These are phyloP conservation scores for Polia nebulosa DNA, from an alignment of 2,888 invertebrate genomes.

Conservation along the genomic window DNA sequence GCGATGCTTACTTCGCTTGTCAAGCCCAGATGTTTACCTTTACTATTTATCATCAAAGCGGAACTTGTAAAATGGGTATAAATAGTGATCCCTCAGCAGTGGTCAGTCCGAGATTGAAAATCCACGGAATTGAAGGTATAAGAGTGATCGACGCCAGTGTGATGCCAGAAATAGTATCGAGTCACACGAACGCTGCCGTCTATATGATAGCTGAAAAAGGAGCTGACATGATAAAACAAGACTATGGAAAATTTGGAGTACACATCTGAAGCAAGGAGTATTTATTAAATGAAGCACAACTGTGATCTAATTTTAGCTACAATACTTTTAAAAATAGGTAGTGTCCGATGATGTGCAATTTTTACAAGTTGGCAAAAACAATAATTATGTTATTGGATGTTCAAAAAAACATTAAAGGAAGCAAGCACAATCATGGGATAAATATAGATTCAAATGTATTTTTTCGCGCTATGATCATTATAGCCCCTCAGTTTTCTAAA, in stretches of 20 bases:
- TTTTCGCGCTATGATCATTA: slow-evolving; percentile 8
- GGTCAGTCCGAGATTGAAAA: slow-evolving; percentile 92
- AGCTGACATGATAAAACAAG: slow-evolving; percentile 93
- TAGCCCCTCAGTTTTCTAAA: not conserved
- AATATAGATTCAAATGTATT: slow-evolving; percentile 2
- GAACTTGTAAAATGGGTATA: slow-evolving; percentile 93
- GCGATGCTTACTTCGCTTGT: slow-evolving; percentile 94
- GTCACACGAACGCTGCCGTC: slow-evolving; percentile 94
- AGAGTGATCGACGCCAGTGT: slow-evolving; percentile 95
- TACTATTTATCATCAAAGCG: slow-evolving; percentile 93
- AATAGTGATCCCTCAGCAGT: slow-evolving; percentile 91
- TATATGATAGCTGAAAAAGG: slow-evolving; percentile 96
- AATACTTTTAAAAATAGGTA: slow-evolving; percentile 3
- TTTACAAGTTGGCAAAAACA: not conserved
- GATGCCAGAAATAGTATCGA: slow-evolving; percentile 94
- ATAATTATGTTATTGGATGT: not conserved
- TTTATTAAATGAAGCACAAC: slow-evolving; percentile 37
- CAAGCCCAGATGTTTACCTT: slow-evolving; percentile 92
- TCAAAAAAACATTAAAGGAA: not conserved
- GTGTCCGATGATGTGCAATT: not conserved
- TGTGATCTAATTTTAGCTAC: slow-evolving; percentile 59
- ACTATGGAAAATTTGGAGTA: slow-evolving; percentile 78
- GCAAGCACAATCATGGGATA: not conserved
- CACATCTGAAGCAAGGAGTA: not conserved
- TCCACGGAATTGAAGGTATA: slow-evolving; percentile 93